Evolutionary conservation across 2,888 invertebrate species (phyloP), one percentile per base, ranked within the genome.

Genomic region (Hirtodrosophila duncani): DNA sequence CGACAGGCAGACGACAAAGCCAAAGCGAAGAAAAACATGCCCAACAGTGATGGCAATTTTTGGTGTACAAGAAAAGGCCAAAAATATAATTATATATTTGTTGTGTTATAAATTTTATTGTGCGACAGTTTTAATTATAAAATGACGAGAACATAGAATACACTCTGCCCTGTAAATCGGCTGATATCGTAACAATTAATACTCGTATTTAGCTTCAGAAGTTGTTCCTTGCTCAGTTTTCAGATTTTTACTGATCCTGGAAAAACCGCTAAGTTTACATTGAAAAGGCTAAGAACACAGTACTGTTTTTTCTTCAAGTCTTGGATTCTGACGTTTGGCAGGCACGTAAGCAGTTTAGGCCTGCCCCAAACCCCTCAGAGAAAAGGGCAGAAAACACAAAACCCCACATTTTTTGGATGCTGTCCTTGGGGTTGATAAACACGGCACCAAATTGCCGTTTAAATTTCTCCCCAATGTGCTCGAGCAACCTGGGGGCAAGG

Each of bases 391-490:
- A 45, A 67, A 67, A 65, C 48, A 65, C 49, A 65, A 71, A 51
- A 72, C 48, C 36, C 42, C 39, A 60, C 39, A 66, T 65, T 65
- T 68, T 72, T 51, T 45, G 48, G 52, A 46, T 44, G 42, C 14
- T 68, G 65, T 71, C 77, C 68, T 80, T 72, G 80, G 78, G 72
- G 80, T 71, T 75, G 80, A 69, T 71, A 80, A 80, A 80, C 78
- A 80, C 63, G 68, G 75, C 70, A 56, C 81, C 77, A 74, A 75
- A 81, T 75, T 81, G 75, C 81, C 75, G 81, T 78, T 75, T 75
- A 81, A 75, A 81, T 75, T 81, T 74, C 75, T 65, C 62, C 79
- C 78, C 61, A 72, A 57, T 58, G 70, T 63, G 41, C 41, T 46
- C 49, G 44, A n/a, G n/a, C n/a, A n/a, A n/a, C 36, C 61, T 46